Evolutionary conservation across 2,888 invertebrate genomes (phyloP).

Genomic region (Escarpia spicata): DNA sequence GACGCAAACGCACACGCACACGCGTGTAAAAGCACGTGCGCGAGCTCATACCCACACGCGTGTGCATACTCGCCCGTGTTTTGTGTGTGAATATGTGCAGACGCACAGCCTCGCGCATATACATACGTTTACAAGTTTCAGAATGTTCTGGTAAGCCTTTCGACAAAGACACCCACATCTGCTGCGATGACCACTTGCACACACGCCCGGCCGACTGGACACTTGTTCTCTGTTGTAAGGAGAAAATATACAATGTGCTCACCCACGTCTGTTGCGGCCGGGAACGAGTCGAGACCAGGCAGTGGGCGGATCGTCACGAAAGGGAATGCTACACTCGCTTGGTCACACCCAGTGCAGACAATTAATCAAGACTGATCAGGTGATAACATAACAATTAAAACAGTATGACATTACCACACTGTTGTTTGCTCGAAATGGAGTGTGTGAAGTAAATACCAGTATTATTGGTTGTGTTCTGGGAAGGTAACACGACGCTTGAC

Average conservation of each 20-base stretch:
- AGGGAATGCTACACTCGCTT: neutral
- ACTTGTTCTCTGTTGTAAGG: neutral
- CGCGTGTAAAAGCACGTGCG: no score
- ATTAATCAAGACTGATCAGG: no score
- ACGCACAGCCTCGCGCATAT: neutral
- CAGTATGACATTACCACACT: no score
- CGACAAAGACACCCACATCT: neutral
- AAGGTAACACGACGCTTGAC: no score
- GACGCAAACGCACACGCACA: no score
- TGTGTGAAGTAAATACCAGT: no score
- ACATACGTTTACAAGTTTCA: neutral
- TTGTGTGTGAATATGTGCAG: neutral
- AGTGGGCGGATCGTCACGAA: neutral
- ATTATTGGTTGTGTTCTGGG: no score
- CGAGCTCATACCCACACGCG: neutral
- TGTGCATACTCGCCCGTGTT: neutral
- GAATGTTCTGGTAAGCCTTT: neutral
- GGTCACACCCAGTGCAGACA: neutral
- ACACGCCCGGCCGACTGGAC: neutral
- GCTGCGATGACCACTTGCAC: neutral
- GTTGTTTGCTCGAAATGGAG: no score
- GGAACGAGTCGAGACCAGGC: neutral
- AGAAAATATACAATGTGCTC: neutral
- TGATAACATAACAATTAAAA: no score
- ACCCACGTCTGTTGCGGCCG: neutral